Conservation (phyloP, 2,113 vertebrate species). For the Coptodon rendalli region DNA sequence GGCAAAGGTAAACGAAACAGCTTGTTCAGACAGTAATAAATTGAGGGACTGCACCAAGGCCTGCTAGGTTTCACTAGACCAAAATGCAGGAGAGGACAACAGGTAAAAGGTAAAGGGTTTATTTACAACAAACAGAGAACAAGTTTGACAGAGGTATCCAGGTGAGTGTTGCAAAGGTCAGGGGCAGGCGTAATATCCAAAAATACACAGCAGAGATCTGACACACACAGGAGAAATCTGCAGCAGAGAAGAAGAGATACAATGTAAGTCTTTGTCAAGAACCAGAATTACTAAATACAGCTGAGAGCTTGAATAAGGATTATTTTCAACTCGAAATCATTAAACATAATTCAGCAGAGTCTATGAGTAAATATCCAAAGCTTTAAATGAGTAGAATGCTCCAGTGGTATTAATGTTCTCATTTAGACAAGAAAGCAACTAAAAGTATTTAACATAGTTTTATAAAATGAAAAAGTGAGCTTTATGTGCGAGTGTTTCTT, state of each 20-base stretch:
- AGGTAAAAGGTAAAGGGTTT: not conserved
- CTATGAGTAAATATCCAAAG: not conserved
- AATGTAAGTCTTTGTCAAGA: not conserved
- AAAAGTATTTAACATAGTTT: not conserved
- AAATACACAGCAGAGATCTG: not conserved
- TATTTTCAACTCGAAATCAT: not conserved
- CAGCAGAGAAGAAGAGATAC: not conserved
- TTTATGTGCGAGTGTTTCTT: not conserved
- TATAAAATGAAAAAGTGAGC: not conserved
- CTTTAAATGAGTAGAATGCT: not conserved
- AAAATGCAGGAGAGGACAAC: not conserved
- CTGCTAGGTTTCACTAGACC: not conserved
- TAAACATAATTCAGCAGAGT: not conserved
- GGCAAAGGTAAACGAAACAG: not conserved
- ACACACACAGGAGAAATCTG: not conserved
- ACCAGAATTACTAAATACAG: not conserved
- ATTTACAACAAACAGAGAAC: not conserved
- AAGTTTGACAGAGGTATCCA: not conserved
- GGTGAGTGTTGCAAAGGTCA: not conserved
- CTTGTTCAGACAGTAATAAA: not conserved
- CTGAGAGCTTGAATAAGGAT: not conserved
- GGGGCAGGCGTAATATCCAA: not conserved
- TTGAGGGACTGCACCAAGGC: not conserved
- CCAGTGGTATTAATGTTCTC: not conserved
- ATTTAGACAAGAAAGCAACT: not conserved